These are phyloP conservation scores for Nerophis ophidion DNA, from an alignment of 2,113 vertebrate species.

Conservation along the genomic window DNA sequence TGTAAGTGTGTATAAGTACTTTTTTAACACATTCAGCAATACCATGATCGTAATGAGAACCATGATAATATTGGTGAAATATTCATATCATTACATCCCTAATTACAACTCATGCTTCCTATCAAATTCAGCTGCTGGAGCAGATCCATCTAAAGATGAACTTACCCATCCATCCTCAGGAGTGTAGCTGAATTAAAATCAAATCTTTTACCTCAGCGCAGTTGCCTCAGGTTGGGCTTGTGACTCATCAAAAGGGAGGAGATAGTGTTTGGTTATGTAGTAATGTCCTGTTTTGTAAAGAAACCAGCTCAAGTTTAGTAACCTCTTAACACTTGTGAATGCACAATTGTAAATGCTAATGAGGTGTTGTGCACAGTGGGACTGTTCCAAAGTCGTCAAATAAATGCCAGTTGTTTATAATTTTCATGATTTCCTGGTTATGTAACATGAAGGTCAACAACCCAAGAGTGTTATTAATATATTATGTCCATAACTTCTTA, in stretches of 20 bases:
- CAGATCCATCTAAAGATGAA: conserved; percentile 55
- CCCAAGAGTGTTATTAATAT: conserved; percentile 14
- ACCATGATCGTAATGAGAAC: too few relatives aligned
- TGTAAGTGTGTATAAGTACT: too few relatives aligned
- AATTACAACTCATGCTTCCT: conserved; percentile 39
- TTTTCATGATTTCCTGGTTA: conserved; percentile 16
- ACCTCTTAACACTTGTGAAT: conserved; percentile 12
- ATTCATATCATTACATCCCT: conserved; percentile 23
- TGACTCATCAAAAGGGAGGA: conserved; percentile 53
- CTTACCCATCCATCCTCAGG: conserved; percentile 27
- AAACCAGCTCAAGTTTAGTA: conserved; percentile 33
- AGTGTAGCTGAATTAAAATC: conserved; percentile 52
- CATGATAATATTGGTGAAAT: neutral
- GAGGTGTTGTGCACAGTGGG: conserved; percentile 1
- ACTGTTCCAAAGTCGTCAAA: neutral
- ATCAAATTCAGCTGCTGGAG: conserved; percentile 47
- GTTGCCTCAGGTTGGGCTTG: conserved; percentile 41
- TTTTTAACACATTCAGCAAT: too few relatives aligned
- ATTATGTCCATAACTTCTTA: conserved; percentile 19
- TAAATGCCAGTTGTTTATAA: conserved; percentile 2
- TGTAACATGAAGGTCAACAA: conserved; percentile 22
- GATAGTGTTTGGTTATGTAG: conserved; percentile 34
- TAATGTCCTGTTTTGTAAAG: conserved; percentile 14
- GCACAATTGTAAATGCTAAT: conserved; percentile 19
- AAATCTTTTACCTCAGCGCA: conserved; percentile 23